Evolutionary conservation across 2,888 invertebrate genomes (phyloP).

Genomic region (Nasonovia ribisnigri): DNA sequence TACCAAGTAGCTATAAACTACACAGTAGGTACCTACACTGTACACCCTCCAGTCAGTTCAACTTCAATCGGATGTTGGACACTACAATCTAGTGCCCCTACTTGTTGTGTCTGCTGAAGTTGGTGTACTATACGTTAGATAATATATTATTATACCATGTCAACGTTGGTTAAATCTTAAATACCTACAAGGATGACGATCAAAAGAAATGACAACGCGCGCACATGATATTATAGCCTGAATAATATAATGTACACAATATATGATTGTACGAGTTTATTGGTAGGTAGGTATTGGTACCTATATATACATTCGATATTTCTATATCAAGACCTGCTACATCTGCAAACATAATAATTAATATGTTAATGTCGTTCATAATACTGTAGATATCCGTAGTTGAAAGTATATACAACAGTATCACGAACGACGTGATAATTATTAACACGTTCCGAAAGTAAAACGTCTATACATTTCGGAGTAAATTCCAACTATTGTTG

Average conservation of each 20-base stretch:
- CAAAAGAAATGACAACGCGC: not conserved
- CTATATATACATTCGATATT: not conserved
- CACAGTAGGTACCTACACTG: not conserved
- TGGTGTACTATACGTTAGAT: not conserved
- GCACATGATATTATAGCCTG: not conserved
- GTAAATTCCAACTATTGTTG: not conserved
- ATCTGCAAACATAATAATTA: not conserved
- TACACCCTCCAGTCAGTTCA: constrained; percentile 14
- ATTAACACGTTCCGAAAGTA: not conserved
- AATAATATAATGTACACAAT: not conserved
- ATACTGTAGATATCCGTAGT: too few relatives aligned
- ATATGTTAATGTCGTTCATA: too few relatives aligned
- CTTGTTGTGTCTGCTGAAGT: not conserved
- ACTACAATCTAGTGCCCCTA: not conserved
- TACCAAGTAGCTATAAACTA: constrained; percentile 28
- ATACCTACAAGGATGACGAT: not conserved
- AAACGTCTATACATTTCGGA: not conserved
- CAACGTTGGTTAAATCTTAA: not conserved
- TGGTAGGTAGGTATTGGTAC: not conserved
- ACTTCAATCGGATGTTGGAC: constrained; percentile 42
- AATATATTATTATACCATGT: not conserved
- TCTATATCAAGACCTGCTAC: not conserved
- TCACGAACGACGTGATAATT: not conserved
- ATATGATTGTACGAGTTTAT: not conserved
- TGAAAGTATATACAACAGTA: too few relatives aligned